Evolutionary conservation across 2,797 vertebrate species (phyloP).

Genomic region (Netta rufina): DNA sequence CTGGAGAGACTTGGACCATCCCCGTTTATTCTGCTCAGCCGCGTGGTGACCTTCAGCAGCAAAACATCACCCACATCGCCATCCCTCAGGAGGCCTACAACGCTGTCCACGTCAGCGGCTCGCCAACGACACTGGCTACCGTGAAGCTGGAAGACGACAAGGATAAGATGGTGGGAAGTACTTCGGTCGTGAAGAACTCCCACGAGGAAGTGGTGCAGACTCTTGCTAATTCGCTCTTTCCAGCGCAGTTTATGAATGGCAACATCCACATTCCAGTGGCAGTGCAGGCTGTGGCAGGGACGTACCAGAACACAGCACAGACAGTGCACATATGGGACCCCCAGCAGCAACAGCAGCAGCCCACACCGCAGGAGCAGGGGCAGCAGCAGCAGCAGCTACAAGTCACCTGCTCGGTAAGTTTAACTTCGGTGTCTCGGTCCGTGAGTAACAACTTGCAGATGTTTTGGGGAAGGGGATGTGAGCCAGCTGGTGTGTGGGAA

Average conservation of each 20-base stretch:
- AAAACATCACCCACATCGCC: slow-evolving; percentile 96
- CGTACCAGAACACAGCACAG: slow-evolving; percentile 91
- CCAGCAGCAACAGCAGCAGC: slow-evolving; percentile 87
- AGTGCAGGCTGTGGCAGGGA: slow-evolving; percentile 94
- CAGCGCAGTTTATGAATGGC: slow-evolving; percentile 96
- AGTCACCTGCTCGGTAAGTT: slow-evolving; percentile 84
- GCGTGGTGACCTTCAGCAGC: slow-evolving; percentile 86
- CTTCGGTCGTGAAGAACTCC: slow-evolving; percentile 86
- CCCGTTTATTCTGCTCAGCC: slow-evolving; percentile 94
- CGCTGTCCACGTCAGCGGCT: slow-evolving; percentile 88
- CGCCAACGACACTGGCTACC: slow-evolving; percentile 83
- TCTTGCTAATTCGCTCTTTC: slow-evolving; percentile 93
- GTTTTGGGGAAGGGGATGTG: background rate
- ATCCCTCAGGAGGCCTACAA: slow-evolving; percentile 97
- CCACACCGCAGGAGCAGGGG: slow-evolving; percentile 90
- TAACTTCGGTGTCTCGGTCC: background rate
- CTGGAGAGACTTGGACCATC: slow-evolving; percentile 98
- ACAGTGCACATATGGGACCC: slow-evolving; percentile 98
- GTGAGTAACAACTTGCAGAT: background rate
- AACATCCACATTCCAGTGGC: slow-evolving; percentile 98
- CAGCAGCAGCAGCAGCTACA: slow-evolving; percentile 87
- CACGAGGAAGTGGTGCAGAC: slow-evolving; percentile 96
- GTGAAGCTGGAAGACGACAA: slow-evolving; percentile 92
- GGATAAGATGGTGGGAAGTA: slow-evolving; percentile 89
- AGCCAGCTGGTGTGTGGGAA: background rate